Base-by-base conservation (phyloP, 2,113 vertebrate genomes). In the Oreochromis aureus region DNA sequence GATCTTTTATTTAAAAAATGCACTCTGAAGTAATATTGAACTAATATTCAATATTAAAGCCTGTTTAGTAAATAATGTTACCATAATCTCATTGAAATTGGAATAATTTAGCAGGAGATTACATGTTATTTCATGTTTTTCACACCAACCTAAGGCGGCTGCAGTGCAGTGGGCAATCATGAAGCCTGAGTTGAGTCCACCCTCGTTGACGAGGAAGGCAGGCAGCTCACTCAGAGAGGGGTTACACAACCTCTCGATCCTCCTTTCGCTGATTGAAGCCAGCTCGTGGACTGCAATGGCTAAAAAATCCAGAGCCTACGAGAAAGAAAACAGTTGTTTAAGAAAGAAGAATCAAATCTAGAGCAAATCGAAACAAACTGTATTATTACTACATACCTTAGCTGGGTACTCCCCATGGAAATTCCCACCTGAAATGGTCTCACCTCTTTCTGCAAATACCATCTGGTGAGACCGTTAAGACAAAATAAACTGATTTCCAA, bases 151-250 rank as follows among this genome's bases (percentile, higher is more conserved):
- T 51, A 99, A 95, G 51, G 98, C 95, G 5, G 99, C 99, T 2
- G 99, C 98, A 1, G 99, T 98, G 91, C 99, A 99, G 92, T 99
- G 99, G 18, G 99, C 99, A 12, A 99, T 99, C 99, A 99, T 99
- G 95, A 99, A 99, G 3, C 99, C 99, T 0, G 98, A 99, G 95
- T 99, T 99, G 84, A 99, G 97, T 6, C 99, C 99, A 9, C 99
- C 99, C 91, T 99, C 98, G 1, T 97, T 97, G 88, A 99, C 99
- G 58, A 99, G 96, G 95, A 99, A 99, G 4, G 98, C 97, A 18
- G 98, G 99, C 83, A 99, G 94, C 82, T 99, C 98, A 0, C 98
- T 99, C 85, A 99, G 98, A 2, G 98, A 98, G 0, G 98, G 98
- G 86, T 99, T 99, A 87, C 98, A 99, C 83, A 99, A 95, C 73